Evolutionary conservation across 2,113 vertebrate genomes (phyloP).

Genomic region (Syrmaticus mikado): DNA sequence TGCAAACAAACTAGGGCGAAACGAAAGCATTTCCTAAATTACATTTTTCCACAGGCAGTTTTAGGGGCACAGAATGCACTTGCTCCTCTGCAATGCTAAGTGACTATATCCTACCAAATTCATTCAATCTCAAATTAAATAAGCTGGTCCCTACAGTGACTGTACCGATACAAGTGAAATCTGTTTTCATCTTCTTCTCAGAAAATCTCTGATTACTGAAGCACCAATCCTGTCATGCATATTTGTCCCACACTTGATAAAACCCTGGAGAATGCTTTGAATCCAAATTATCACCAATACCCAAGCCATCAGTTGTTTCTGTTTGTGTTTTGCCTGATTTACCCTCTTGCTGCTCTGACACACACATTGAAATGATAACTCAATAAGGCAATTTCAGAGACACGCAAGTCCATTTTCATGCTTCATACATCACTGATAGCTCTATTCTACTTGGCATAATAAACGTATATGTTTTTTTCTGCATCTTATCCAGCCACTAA

Average conservation of each 20-base stretch:
- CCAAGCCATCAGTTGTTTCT: slow-evolving; percentile 5
- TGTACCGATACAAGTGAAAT: not conserved
- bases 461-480: not conserved
- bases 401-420: not conserved
- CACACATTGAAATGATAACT: not conserved
- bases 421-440: not conserved
- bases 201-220: slow-evolving; percentile 18
- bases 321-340: not conserved
- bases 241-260: slow-evolving; percentile 1
- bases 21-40: not conserved
- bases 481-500: no score
- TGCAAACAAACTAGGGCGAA: not conserved
- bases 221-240: not conserved
- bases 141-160: not conserved
- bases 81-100: not conserved
- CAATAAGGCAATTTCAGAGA: not conserved
- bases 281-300: not conserved
- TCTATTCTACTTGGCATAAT: not conserved
- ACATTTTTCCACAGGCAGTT: not conserved
- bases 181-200: not conserved
- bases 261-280: not conserved
- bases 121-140: not conserved
- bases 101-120: not conserved
- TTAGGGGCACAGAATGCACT: not conserved
- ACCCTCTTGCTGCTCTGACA: not conserved